Evolutionary conservation across 2,888 invertebrate genomes (phyloP).

Genomic region (Apamea crenata): DNA sequence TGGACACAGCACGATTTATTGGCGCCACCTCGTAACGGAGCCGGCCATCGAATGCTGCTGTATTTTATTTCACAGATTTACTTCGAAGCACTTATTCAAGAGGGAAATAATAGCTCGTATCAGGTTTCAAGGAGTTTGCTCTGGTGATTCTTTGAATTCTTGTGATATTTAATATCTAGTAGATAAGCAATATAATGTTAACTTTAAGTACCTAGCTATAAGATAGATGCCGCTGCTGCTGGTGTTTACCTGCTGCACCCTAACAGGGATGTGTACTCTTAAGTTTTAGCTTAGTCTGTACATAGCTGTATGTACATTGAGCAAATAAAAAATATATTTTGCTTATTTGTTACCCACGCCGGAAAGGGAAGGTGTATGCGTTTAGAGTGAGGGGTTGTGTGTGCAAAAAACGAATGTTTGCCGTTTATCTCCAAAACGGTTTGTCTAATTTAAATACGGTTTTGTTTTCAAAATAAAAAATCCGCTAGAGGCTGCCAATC

Average conservation of each 20-base stretch:
- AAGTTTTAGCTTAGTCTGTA: background rate
- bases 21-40: conserved; percentile 41
- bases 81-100: conserved; percentile 25
- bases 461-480: background rate
- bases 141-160: background rate
- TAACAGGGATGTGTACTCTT: background rate
- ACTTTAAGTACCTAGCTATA: too few relatives aligned
- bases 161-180: background rate
- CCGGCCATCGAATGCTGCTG: conserved; percentile 35
- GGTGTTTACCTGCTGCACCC: background rate
- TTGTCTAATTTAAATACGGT: background rate
- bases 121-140: background rate
- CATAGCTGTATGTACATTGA: too few relatives aligned
- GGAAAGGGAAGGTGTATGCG: background rate
- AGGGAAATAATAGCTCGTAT: conserved; percentile 20
- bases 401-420: background rate
- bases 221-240: background rate
- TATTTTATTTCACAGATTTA: conserved; percentile 56
- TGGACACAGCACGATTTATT: conserved; percentile 56
- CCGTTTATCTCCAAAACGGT: background rate
- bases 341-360: background rate
- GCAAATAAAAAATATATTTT: background rate
- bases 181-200: background rate
- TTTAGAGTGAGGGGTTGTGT: background rate
- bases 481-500: background rate